Evolutionary conservation across 2,113 vertebrate genomes (phyloP), one percentile per base, ranked within the genome.

Genomic region (Zeus faber): DNA sequence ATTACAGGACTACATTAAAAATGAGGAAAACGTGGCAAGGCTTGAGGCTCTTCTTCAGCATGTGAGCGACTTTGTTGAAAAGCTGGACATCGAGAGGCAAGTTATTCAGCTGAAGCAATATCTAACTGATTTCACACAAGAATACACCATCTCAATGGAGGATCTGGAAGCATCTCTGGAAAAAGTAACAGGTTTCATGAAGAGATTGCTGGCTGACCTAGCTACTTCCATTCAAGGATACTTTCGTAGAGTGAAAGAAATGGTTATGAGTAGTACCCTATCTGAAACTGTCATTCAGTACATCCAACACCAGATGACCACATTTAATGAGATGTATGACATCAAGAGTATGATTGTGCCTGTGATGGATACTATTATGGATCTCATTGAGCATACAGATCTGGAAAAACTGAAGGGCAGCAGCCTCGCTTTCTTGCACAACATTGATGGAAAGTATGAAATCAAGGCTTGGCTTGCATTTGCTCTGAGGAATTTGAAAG

Each of bases 251-350:
- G 68, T 92, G 60, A 87, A 67, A 65, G 83, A 93, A 23, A 74
- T 74, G 50, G 89, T 86, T 74, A 62, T 80, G 14, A 68, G 74
- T 25, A 54, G 63, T 58, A 73, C 79, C 6, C 46, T 95, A 14
- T 88, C 88, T 61, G 71, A 68, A 50, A 54, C 74, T 51, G 16
- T 91, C 61, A 45, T 93, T 74, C 78, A 93, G 43, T 76, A 48
- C 68, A 82, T 94, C 65, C 66, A 89, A 67, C 75, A 93, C 75
- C 62, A 65, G 57, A 37, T 92, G 11, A 86, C 77, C 67, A 52
- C 49, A 37, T 73, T 95, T 62, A 87, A 90, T 76, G 75, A 91
- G 40, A 79, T 85, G 55, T 94, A 91, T 77, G 81, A 91, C 56
- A 83, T 94, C 52, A 88, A 60, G 65, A 49, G 24, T 10, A 71